Base-by-base conservation (phyloP, 2,888 invertebrate species). In the Oxytorus armatus region DNA sequence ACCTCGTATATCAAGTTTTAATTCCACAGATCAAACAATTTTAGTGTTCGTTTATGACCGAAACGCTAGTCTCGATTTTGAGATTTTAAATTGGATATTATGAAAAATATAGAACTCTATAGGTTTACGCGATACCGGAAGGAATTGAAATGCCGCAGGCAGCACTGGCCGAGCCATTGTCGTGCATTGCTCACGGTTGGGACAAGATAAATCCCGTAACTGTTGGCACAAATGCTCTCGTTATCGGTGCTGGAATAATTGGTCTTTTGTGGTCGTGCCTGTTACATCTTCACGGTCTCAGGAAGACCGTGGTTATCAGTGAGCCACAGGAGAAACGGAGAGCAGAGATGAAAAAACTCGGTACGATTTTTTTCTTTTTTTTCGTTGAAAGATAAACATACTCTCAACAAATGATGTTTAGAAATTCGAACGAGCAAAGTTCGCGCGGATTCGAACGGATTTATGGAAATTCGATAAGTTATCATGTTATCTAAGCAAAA, bases 171-270 rank as follows among this genome's bases (percentile, higher is more conserved):
- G 96, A 96, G 88, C 96, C 96, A 0, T 92, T 95, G 59, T 95
- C 96, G 0, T 96, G 96, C 85, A 92, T 96, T 1, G 93, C 95
- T 0, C 96, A 96, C 83, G 96, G 95, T 0, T 95, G 94, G 92
- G 94, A 96, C 84, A 93, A 93, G 63, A 93, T 95, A 0, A 92
- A 93, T 11, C 95, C 95, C 0, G 90, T 96, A 3, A 87, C 93
- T 0, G 92, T 96, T 0, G 95, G 95, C 0, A 88, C 93, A 42
- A 94, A 93, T 81, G 94, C 96, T 16, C 92, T 96, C 0, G 91
- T 96, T 0, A 92, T 94, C 0, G 96, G 96, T 0, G 95, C 96
- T 68, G 96, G 96, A 0, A 96, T 96, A 57, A 96, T 96, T 82
- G 96, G 96, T 87, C 85, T 92, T 16, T 91, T 96, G 0, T 96